Evolutionary conservation across 2,113 vertebrate species (phyloP).

Genomic region (Phrynosoma platyrhinos): DNA sequence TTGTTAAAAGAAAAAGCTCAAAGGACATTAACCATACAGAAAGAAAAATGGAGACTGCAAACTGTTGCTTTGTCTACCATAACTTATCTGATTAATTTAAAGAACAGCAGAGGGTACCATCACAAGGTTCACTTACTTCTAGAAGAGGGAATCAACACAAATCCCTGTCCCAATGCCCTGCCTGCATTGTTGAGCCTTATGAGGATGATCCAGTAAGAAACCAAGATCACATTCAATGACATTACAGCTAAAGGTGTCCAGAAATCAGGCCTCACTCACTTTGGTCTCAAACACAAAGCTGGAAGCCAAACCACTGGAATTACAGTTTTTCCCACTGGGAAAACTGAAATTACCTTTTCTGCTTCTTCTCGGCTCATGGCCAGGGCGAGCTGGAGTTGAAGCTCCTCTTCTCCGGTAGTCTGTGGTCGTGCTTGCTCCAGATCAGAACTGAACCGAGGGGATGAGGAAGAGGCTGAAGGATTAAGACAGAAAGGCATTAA

Average conservation of each 20-base stretch:
- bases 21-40: not conserved
- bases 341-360: constrained; percentile 85
- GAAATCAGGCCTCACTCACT: not conserved
- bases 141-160: no score
- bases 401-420: constrained; percentile 92
- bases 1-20: not conserved
- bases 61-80: not conserved
- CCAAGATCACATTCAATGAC: not conserved
- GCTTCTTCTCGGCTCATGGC: constrained; percentile 97
- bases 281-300: not conserved
- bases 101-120: not conserved
- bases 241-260: not conserved
- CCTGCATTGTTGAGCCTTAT: not conserved
- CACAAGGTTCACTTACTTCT: rapidly evolving
- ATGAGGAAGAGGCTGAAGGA: constrained; percentile 85
- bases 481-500: not conserved
- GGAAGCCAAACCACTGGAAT: not conserved
- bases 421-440: constrained; percentile 92
- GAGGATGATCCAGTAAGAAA: not conserved
- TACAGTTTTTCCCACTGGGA: not conserved
- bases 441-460: constrained; percentile 85
- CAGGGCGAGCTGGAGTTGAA: constrained; percentile 94
- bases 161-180: no score
- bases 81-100: rapidly evolving
- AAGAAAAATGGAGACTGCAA: not conserved